Evolutionary conservation across 2,888 invertebrate species (phyloP).

Genomic region (Protonemura montana): DNA sequence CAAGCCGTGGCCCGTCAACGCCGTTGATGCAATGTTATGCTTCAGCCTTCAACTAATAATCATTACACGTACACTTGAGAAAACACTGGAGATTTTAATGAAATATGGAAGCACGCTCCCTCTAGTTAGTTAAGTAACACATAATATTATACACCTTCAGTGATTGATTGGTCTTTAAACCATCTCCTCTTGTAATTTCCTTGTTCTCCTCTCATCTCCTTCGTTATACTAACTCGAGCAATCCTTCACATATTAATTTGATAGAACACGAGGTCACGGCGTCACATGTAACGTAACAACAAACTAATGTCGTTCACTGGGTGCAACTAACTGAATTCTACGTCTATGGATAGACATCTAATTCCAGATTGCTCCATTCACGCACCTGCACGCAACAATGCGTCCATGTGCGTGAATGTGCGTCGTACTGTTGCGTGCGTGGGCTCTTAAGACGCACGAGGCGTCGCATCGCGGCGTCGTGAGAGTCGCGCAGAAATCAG

Average conservation of each 20-base stretch:
- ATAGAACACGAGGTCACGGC: background rate
- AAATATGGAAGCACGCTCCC: background rate
- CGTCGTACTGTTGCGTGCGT: background rate
- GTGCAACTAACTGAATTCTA: background rate
- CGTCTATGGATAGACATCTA: background rate
- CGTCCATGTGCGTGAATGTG: background rate
- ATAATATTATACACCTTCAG: background rate
- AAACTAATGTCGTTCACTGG: background rate
- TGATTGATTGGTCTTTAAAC: background rate
- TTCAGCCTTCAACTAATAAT: background rate
- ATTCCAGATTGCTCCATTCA: background rate
- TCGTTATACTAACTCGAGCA: no score
- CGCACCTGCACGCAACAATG: background rate
- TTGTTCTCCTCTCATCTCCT: background rate
- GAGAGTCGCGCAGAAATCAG: background rate
- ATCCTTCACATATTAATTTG: background rate
- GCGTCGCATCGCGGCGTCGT: background rate
- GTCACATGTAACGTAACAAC: background rate
- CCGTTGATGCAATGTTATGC: background rate
- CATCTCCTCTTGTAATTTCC: background rate
- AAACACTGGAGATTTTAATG: background rate
- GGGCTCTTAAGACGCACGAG: background rate
- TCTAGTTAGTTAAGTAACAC: background rate
- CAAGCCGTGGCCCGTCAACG: background rate
- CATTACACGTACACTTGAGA: background rate